A percentile compares a stretch with the other conserved stretches of the same genome.
phyloP scores from a whole-genome alignment of 2,113 vertebrate species.

The Hyla sarda region DNA sequence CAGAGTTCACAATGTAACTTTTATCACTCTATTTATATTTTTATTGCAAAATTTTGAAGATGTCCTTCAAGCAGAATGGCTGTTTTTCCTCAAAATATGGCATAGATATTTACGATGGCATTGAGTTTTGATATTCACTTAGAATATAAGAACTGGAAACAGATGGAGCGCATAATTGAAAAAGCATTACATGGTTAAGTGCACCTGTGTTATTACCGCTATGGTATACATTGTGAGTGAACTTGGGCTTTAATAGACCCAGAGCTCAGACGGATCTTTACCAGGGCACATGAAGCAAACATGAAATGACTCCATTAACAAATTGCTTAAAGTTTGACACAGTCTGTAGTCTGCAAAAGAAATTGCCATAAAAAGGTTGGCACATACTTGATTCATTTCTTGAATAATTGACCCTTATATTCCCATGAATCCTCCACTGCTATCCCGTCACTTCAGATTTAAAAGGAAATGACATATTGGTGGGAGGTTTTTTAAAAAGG shows the following conservation, averaged over 20 bases:
- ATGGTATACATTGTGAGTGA: constrained; percentile 22
- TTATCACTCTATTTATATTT: not conserved
- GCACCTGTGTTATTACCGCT: constrained; percentile 21
- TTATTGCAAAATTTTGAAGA: not conserved
- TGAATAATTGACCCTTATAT: constrained; percentile 7
- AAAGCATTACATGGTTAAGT: constrained; percentile 35
- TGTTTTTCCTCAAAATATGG: not conserved
- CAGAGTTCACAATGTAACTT: not conserved
- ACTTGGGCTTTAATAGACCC: constrained; percentile 22
- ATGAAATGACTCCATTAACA: constrained; percentile 17
- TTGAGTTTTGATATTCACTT: not conserved
- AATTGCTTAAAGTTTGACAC: constrained; percentile 3
- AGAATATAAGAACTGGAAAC: constrained; percentile 34
- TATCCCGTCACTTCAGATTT: not conserved
- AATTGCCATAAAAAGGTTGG: not conserved
- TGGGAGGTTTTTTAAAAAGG: not conserved
- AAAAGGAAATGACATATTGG: not conserved
- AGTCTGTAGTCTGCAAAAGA: not conserved
- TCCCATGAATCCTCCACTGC: not conserved
- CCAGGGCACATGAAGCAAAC: not conserved
- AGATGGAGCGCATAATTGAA: constrained; percentile 26
- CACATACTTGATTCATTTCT: not conserved
- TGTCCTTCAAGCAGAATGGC: not conserved
- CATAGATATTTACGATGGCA: constrained; percentile 15
- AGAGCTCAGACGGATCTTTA: not conserved